A percentile compares a stretch with the other conserved stretches of the same genome.
Evolutionary conservation across 2,113 vertebrate species (phyloP).

Genomic region (Pterocles burchelli): DNA sequence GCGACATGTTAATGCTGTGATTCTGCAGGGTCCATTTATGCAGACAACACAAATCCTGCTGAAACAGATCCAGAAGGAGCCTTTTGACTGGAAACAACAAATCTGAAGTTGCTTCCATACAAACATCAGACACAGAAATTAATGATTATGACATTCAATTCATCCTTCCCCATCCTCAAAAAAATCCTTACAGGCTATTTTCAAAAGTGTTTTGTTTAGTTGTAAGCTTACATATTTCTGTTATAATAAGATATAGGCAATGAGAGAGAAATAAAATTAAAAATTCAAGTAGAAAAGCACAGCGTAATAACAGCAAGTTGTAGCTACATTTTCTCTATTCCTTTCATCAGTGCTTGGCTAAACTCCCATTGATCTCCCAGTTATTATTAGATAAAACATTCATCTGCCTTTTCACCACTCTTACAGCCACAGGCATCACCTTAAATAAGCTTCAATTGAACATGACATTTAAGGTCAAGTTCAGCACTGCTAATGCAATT

Average conservation of each 20-base stretch:
- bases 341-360: constrained; percentile 27
- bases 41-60: neutral
- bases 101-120: neutral
- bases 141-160: neutral
- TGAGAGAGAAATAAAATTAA: neutral
- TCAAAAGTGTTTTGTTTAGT: neutral
- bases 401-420: constrained; percentile 49
- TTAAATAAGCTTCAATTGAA: constrained; percentile 54
- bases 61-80: neutral
- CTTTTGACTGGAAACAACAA: neutral
- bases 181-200: neutral
- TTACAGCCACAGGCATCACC: constrained; percentile 31
- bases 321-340: neutral
- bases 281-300: neutral
- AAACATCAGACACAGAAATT: neutral
- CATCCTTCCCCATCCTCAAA: neutral
- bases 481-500: constrained; percentile 55
- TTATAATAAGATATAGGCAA: neutral
- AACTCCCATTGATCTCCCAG: constrained; percentile 19
- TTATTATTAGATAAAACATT: constrained; percentile 67
- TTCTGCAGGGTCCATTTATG: neutral
- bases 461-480: constrained; percentile 48
- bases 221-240: neutral
- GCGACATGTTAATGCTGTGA: neutral
- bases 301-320: neutral